phyloP scores from a whole-genome alignment of 2,113 vertebrate genomes.

The Cyanistes caeruleus region DNA sequence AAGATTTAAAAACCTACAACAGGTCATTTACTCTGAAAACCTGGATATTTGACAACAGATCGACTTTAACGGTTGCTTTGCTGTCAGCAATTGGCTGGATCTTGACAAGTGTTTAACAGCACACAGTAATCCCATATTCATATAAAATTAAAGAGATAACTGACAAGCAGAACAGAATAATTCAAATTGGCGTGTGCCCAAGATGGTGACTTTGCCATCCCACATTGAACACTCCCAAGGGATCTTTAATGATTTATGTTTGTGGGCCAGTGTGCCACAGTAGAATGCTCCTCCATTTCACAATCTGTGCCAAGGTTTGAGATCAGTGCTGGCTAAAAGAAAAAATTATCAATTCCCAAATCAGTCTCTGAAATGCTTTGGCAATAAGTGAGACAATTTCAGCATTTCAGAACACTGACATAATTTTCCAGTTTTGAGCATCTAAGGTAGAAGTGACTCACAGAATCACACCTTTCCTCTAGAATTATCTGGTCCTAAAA shows the following conservation, averaged over 20 bases:
- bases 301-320: neutral
- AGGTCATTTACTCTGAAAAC: neutral
- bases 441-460: neutral
- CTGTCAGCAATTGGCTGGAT: neutral
- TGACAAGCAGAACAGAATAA: neutral
- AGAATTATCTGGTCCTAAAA: neutral
- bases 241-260: neutral
- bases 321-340: neutral
- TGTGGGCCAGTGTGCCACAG: neutral
- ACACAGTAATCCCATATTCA: neutral
- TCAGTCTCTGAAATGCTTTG: neutral
- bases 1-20: neutral
- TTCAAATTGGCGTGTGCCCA: neutral
- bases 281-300: neutral
- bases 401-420: neutral
- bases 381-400: neutral
- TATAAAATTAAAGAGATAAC: neutral
- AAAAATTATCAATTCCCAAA: neutral
- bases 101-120: neutral
- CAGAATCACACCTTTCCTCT: fast-evolving
- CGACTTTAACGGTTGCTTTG: neutral
- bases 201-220: neutral
- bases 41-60: neutral
- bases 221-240: neutral
- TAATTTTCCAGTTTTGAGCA: neutral